Evolutionary conservation across 1,140 invertebrate genomes (phyloP).

Genomic region (Leptonema lineaticorne): DNA sequence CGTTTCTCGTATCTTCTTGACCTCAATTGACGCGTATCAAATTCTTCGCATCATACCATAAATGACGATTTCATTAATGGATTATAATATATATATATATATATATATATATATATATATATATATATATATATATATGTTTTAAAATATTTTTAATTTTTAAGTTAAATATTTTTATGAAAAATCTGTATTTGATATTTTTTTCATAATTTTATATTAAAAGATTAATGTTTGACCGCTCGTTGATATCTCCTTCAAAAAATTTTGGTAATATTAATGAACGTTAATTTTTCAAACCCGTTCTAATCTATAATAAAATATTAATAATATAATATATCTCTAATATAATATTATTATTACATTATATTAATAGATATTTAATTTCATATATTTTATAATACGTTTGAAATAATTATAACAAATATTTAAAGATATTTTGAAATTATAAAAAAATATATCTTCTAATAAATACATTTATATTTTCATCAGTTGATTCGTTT

Average conservation of each 20-base stretch:
- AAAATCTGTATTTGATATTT: no score
- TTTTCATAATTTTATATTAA: no score
- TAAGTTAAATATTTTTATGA: not conserved
- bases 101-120: not conserved
- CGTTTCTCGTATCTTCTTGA: slow-evolving; percentile 31
- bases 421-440: no score
- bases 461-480: no score
- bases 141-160: not conserved
- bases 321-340: no score
- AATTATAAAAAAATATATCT: no score
- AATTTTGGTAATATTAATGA: no score
- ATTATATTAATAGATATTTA: not conserved
- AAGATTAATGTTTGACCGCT: not conserved
- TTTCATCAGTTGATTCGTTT: no score
- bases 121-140: not conserved
- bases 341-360: no score
- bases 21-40: slow-evolving; percentile 32
- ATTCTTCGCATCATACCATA: slow-evolving; percentile 20
- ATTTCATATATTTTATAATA: not conserved
- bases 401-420: not conserved
- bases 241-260: not conserved
- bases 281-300: not conserved
- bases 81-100: not conserved
- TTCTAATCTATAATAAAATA: no score
- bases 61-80: slow-evolving; percentile 14